phyloP scores from a whole-genome alignment of 2,888 invertebrate species.

The Cordilura impudica region DNA sequence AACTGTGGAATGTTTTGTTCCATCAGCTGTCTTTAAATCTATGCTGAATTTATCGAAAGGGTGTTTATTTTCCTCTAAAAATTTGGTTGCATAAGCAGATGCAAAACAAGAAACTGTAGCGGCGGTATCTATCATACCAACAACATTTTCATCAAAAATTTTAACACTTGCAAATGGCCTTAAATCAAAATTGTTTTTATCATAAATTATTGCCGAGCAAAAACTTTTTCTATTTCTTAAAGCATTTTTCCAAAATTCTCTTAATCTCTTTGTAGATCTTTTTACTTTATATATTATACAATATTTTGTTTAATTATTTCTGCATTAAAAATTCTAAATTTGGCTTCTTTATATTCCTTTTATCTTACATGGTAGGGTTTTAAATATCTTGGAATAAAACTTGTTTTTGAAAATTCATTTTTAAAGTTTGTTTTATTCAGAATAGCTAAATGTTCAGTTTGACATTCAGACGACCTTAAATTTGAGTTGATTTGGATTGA shows the following conservation, averaged over 20 bases:
- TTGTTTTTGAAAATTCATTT: neutral
- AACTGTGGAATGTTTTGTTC: neutral
- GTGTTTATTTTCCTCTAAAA: slow-evolving; percentile 1
- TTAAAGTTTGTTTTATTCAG: no score
- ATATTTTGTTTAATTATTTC: neutral
- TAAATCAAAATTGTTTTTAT: neutral
- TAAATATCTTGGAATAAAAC: neutral
- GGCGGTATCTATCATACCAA: slow-evolving; percentile 24
- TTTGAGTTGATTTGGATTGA: no score
- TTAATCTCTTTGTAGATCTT: slow-evolving; percentile 1
- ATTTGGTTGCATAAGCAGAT: neutral
- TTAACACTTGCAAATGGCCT: neutral
- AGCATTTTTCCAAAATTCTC: slow-evolving; percentile 4
- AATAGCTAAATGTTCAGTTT: no score
- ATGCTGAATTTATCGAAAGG: neutral
- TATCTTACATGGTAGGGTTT: neutral
- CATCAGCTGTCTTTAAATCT: neutral
- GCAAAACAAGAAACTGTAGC: slow-evolving; percentile 20
- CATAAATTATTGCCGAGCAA: neutral
- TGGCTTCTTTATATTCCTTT: neutral
- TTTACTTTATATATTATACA: neutral
- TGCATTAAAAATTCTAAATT: slow-evolving; percentile 7
- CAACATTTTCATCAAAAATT: slow-evolving; percentile 4
- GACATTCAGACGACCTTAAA: no score
- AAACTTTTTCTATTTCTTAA: neutral